Evolutionary conservation across 2,888 invertebrate species (phyloP), one percentile per base, ranked within the genome.

Genomic region (Diplolepis rosae): DNA sequence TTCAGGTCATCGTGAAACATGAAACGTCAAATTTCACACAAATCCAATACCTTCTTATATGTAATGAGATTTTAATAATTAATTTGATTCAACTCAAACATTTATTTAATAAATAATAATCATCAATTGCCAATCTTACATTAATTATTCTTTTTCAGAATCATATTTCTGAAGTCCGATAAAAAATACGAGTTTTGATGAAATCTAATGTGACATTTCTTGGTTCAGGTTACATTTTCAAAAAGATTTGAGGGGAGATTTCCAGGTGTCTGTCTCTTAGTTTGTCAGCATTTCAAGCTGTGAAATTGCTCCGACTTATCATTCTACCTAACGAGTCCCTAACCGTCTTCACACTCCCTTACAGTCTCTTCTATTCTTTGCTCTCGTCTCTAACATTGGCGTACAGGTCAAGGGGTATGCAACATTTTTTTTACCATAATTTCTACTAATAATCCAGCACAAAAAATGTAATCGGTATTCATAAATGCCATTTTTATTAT

Each of bases 291-390:
- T 61, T 45, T 61, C 39, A 61, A 61, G 61, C 61, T 61, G 61
- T 61, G 84, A 86, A 86, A 85, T 84, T 83, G 84, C 84, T 85
- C 85, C 84, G 86, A 87, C 87, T 87, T 87, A 87, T 88, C 87
- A 87, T 87, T 84, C 85, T 79, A 78, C 77, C 85, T 87, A 88
- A 88, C 87, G 88, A 87, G 84, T 84, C 80, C 82, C 82, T 83
- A 82, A 84, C 84, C 84, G 80, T 83, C 85, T 82, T 85, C 84
- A 82, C 81, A 61, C 77, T 79, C 78, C 69, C 66, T 72, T 76
- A 68, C 80, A 75, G 74, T 77, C 81, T 80, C 77, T 80, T 75
- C 45, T 45, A 51, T 52, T 54, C 54, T 61, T 50, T 65, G 42
- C 48, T 73, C 69, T 70, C 75, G 28, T 74, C 74, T 66, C 65